Percentiles rank a stretch among this genome's conserved stretches.
These are phyloP conservation scores for Geophilus truncorum DNA, from an alignment of 2,888 invertebrate species.

Conservation along the genomic window DNA sequence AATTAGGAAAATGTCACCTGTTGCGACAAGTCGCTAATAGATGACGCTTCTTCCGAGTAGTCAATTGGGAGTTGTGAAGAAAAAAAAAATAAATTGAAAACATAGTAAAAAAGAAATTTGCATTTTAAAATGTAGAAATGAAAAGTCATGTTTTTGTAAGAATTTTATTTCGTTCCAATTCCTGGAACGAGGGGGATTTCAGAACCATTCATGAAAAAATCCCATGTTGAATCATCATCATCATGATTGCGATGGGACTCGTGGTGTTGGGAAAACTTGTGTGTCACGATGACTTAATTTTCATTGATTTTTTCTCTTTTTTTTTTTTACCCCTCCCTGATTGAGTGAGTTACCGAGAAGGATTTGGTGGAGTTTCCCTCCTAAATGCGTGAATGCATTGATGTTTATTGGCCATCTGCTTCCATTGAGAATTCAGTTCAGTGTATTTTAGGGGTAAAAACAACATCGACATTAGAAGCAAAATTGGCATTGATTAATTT, in stretches of 20 bases:
- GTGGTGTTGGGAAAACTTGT: slow-evolving; percentile 1
- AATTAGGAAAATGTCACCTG: slow-evolving; percentile 8
- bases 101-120: not conserved
- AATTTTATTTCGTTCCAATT: not conserved
- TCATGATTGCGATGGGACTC: not conserved
- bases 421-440: not conserved
- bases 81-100: not conserved
- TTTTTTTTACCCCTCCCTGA: not conserved
- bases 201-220: not conserved
- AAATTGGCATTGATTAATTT: not conserved
- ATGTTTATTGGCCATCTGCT: not conserved
- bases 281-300: slow-evolving; percentile 25
- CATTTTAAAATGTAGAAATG: not conserved
- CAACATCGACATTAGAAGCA: not conserved
- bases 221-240: slow-evolving; percentile 23
- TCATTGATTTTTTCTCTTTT: slow-evolving; percentile 25
- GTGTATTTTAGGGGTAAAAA: not conserved
- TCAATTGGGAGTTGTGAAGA: not conserved
- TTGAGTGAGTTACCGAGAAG: slow-evolving; percentile 5
- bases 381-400: slow-evolving; percentile 7
- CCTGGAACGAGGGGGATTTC: not conserved
- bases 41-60: not conserved
- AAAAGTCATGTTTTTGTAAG: not conserved
- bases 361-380: slow-evolving; percentile 9
- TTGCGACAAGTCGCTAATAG: not conserved